These are phyloP conservation scores for Aphyosemion australe DNA, from an alignment of 2,113 vertebrate genomes.

Conservation along the genomic window DNA sequence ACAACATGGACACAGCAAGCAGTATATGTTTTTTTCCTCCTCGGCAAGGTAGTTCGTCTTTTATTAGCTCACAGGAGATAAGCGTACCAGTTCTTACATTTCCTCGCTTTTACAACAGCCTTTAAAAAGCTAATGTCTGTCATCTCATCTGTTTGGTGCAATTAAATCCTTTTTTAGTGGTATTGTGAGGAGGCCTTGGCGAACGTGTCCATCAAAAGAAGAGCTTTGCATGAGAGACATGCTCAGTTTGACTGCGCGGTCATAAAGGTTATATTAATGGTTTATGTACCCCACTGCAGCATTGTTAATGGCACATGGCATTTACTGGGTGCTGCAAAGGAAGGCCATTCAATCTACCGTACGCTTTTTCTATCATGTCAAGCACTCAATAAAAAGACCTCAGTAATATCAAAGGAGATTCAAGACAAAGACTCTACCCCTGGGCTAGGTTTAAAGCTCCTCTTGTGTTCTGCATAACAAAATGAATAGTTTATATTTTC, in stretches of 20 bases:
- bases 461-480: slow-evolving; percentile 72
- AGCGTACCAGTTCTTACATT: slow-evolving; percentile 47
- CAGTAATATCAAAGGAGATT: slow-evolving; percentile 78
- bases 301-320: slow-evolving; percentile 82
- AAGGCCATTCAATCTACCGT: slow-evolving; percentile 76
- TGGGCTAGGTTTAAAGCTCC: slow-evolving; percentile 75
- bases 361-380: slow-evolving; percentile 83
- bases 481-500: slow-evolving; percentile 78
- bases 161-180: slow-evolving; percentile 76
- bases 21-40: slow-evolving; percentile 3
- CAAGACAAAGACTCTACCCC: slow-evolving; percentile 74
- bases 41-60: slow-evolving; percentile 19
- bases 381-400: slow-evolving; percentile 77
- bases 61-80: slow-evolving; percentile 60
- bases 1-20: slow-evolving; percentile 35
- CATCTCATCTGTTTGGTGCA: slow-evolving; percentile 76
- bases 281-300: slow-evolving; percentile 77
- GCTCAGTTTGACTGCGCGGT: slow-evolving; percentile 73
- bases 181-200: slow-evolving; percentile 61
- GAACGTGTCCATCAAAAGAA: slow-evolving; percentile 65
- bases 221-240: slow-evolving; percentile 59
- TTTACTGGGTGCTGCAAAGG: slow-evolving; percentile 75
- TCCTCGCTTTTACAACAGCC: slow-evolving; percentile 66
- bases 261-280: slow-evolving; percentile 81
- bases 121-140: slow-evolving; percentile 76